phyloP scores from a whole-genome alignment of 2,113 vertebrate species.

The Brevimyrus niger region DNA sequence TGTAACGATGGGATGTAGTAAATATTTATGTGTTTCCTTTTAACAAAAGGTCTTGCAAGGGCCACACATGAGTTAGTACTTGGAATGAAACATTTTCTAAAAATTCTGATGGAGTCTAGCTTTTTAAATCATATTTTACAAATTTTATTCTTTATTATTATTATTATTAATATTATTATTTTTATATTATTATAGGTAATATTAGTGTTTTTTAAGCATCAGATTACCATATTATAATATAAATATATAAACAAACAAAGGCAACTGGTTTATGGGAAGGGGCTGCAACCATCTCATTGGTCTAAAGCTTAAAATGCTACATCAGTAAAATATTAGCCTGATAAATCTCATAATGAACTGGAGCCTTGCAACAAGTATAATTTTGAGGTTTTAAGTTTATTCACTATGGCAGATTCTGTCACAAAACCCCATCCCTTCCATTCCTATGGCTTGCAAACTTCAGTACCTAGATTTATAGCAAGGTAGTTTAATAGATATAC shows the following conservation, averaged over 20 bases:
- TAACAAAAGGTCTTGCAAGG: not conserved
- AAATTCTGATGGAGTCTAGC: not conserved
- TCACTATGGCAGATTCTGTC: not conserved
- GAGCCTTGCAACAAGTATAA: not conserved
- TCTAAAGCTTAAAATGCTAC: not conserved
- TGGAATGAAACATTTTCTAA: slow-evolving; percentile 27
- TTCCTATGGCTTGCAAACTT: not conserved
- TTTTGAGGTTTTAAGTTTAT: not conserved
- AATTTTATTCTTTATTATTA: not conserved
- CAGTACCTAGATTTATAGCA: not conserved
- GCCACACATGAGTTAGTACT: slow-evolving; percentile 26
- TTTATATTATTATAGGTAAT: not conserved
- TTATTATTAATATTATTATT: not conserved
- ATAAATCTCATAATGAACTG: not conserved
- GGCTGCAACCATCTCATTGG: not conserved
- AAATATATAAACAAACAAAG: not conserved
- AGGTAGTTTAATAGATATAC: not conserved
- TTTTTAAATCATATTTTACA: not conserved
- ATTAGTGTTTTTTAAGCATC: not conserved
- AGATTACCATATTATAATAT: not conserved
- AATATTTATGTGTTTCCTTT: not conserved
- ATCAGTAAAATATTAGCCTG: not conserved
- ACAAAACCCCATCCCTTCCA: not conserved
- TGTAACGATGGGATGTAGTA: not conserved
- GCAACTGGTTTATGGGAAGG: not conserved